Evolutionary conservation across 2,888 invertebrate genomes (phyloP), one percentile per base, ranked within the genome.

Genomic region (Spodoptera picta): DNA sequence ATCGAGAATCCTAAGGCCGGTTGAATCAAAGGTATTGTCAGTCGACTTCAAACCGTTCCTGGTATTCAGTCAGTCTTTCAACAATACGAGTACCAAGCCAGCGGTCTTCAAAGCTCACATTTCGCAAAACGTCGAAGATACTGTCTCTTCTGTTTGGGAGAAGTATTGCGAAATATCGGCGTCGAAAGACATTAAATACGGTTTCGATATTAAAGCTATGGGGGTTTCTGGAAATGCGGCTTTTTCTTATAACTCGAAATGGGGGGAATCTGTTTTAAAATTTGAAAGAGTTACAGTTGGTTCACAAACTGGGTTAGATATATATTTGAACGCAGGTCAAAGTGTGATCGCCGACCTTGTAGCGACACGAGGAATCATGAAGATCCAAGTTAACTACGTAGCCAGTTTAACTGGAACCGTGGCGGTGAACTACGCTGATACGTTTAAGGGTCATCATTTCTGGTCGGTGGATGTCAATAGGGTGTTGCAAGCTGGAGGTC

Each of bases 391-490:
- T 2, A 82, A 84, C 11, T 90, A 83, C 46, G 77, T 74, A 11
- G 82, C 85, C 12, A 82, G 53, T 52, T 51, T 89, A 45, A 49
- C 60, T 0, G 90, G 90, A 3, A 9, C 43, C 2, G 73, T 82
- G 0, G 85, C 83, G 19, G 73, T 76, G 0, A 86, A 87, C 61
- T 89, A 83, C 56, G 53, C 43, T 0, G 52, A 73, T 0, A 27
- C 46, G 2, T 83, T 71, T 69, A 81, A 81, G 27, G 83, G 72
- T 14, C 89, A 88, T 60, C 81, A 85, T 55, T 88, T 87, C 81
- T 88, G 85, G 85, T 77, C 78, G 1, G 27, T 84, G 3, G 80
- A 81, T 45, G 63, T 89, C 3, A 75, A 80, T 11, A 55, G 65
- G 0, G 65, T 88, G 10, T 61, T 85, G 67, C n/a, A 49, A 0